These are phyloP conservation scores for Spinus olivaceus DNA, from an alignment of 2,797 vertebrate species.

Conservation along the genomic window DNA sequence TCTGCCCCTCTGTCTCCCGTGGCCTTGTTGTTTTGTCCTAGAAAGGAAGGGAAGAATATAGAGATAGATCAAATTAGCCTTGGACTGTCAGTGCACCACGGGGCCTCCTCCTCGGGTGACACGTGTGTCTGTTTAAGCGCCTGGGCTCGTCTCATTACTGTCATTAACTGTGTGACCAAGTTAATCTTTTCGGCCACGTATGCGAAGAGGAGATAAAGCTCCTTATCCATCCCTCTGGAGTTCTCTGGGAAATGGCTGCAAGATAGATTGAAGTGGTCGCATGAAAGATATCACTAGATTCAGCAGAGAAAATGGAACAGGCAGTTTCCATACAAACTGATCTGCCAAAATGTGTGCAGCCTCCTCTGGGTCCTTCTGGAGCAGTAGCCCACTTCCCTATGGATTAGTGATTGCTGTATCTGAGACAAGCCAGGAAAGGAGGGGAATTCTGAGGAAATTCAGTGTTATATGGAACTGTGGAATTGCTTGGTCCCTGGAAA, in stretches of 20 bases:
- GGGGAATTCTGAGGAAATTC: neutral
- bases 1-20: neutral
- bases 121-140: neutral
- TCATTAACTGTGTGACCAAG: neutral
- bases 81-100: neutral
- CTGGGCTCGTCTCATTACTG: neutral
- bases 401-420: rapidly evolving
- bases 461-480: rapidly evolving
- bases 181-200: neutral
- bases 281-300: neutral
- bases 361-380: neutral
- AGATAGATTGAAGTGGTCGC: neutral
- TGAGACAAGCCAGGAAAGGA: neutral
- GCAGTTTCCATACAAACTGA: rapidly evolving
- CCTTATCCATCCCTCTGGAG: neutral
- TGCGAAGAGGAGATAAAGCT: conserved; percentile 26
- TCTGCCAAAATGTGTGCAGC: neutral
- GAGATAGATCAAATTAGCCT: neutral
- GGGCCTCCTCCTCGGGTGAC: neutral
- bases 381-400: neutral
- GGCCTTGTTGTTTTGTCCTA: neutral
- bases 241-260: neutral
- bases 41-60: neutral
- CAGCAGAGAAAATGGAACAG: neutral
- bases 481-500: neutral